Evolutionary conservation across 2,797 vertebrate species (phyloP), one percentile per base, ranked within the genome.

Genomic region (Falco berigora): DNA sequence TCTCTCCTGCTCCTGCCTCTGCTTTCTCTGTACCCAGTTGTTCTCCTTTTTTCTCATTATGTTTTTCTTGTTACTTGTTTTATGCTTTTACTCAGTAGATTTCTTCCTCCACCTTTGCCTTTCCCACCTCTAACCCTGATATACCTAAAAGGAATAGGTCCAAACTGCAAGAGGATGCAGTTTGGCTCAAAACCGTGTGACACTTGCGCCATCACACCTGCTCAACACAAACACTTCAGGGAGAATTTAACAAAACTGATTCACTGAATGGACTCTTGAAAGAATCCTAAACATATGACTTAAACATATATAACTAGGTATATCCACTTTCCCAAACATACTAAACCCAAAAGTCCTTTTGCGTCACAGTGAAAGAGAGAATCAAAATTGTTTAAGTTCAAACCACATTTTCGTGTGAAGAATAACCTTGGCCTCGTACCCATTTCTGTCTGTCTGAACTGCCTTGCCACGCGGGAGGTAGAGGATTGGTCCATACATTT

Each of bases 381-480:
- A 68, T 14, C 19, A 84, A 78, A 92, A 72, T 0, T n/a, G 8
- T 78, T 64, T 10, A 46, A 42, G 7, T 20, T 49, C 14, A 32
- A 86, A 40, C 1, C 12, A 22, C 12, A 42, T 88, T 67, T 81
- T 88, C 34, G 25, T 14, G 34, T 5, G 9, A 71, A 64, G 22
- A 90, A 69, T 22, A 81, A 76, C 14, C 27, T 18, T 52, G 32
- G 25, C n/a, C 36, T 53, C 11, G 20, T 38, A 56, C 4, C 9
- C 14, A 6, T 34, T 59, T 50, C 28, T 24, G 21, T 19, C 13
- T 20, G 23, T 34, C n/a, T 77, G 46, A 83, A 53, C 20, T 47
- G 46, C 56, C 16, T 30, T 49, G 68, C 8, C 22, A 55, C 0
- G 0, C 7, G 2, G 1, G 7, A 36, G 44, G 38, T 13, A 75